Percentiles rank a stretch among this genome's conserved stretches.
Evolutionary conservation across 2,888 invertebrate species (phyloP).

Genomic region (Drosophila percnosoma): DNA sequence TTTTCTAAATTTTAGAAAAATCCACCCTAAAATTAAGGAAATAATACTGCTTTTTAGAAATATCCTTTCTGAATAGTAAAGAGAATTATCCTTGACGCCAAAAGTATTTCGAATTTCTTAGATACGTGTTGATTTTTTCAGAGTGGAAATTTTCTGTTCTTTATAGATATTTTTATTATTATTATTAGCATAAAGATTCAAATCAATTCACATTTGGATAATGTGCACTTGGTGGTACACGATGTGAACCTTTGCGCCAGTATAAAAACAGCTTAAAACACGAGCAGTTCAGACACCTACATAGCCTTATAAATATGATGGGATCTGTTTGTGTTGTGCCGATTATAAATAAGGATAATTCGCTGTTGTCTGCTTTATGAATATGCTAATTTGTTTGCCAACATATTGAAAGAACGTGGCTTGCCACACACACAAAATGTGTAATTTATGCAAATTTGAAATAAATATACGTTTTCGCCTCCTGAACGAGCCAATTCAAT

Average conservation of each 20-base stretch:
- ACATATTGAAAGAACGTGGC: constrained; percentile 64
- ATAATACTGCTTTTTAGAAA: no score
- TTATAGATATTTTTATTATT: neutral
- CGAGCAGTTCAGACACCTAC: neutral
- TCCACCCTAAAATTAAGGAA: no score
- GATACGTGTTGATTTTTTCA: no score
- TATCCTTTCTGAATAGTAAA: neutral
- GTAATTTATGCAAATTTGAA: constrained; percentile 56
- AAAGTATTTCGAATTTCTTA: no score
- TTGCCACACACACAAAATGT: constrained; percentile 26
- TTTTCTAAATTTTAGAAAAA: no score
- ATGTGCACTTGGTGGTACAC: neutral
- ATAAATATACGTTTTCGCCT: constrained; percentile 16
- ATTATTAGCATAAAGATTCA: neutral
- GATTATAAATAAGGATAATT: constrained; percentile 30
- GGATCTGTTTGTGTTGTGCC: constrained; percentile 8
- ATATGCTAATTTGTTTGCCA: constrained; percentile 74
- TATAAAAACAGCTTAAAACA: neutral
- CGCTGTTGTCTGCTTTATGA: constrained; percentile 15
- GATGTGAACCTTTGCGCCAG: neutral
- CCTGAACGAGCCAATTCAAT: neutral
- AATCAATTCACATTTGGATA: neutral
- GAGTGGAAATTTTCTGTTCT: neutral
- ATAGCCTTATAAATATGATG: constrained; percentile 15
- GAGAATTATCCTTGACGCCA: no score